Evolutionary conservation across 1,140 invertebrate species (phyloP).

Genomic region (Rhagoletis zephyria): DNA sequence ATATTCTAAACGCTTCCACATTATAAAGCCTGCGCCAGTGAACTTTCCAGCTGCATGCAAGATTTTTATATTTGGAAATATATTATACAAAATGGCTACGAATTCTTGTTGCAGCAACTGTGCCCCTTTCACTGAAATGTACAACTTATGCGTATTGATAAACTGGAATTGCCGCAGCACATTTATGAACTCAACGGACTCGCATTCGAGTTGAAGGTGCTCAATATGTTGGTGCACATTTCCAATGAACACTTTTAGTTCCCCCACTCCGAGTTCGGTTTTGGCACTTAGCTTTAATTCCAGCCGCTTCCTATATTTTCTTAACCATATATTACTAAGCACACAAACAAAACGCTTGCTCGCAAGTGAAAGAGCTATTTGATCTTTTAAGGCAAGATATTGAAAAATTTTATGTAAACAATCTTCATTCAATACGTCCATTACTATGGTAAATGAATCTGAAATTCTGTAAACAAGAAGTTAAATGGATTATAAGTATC

Average conservation of each 20-base stretch:
- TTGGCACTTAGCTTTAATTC: neutral
- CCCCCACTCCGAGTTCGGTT: neutral
- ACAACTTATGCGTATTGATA: neutral
- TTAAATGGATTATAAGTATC: no score
- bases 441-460: neutral
- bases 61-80: neutral
- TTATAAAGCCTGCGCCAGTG: neutral
- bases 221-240: neutral
- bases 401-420: neutral
- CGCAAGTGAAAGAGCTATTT: neutral
- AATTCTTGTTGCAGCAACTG: neutral
- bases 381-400: neutral
- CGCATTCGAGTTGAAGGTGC: neutral
- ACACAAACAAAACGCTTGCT: neutral
- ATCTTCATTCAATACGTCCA: constrained; percentile 9
- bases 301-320: neutral
- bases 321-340: neutral
- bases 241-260: neutral
- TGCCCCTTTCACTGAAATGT: neutral
- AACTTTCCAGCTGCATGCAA: constrained; percentile 8
- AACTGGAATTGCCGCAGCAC: neutral
- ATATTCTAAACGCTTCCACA: constrained; percentile 16
- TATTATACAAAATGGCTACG: neutral
- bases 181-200: neutral
- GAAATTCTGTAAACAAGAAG: no score